A percentile compares a stretch with the other conserved stretches of the same genome.
phyloP scores from a whole-genome alignment of 2,888 invertebrate species.

The Hydrotaea cyrtoneurina region DNA sequence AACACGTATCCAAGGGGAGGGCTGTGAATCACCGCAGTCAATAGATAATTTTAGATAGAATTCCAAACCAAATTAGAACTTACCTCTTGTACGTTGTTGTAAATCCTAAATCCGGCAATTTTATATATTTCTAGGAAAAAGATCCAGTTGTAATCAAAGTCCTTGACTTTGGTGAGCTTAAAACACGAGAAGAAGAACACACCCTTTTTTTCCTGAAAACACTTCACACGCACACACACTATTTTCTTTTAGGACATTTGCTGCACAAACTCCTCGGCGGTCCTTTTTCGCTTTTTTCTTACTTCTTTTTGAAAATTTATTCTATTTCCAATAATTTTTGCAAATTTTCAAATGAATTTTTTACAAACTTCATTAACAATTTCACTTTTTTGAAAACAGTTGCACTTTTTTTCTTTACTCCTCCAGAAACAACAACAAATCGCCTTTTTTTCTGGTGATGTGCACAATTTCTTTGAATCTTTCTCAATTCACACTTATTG shows the following conservation, averaged over 20 bases:
- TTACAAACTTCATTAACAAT: not conserved
- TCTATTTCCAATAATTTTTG: not conserved
- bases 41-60: not conserved
- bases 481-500: too few species aligned
- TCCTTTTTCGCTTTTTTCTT: constrained; percentile 14
- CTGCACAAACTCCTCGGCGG: too few species aligned
- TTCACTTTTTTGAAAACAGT: constrained; percentile 28
- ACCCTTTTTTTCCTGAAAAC: constrained; percentile 55
- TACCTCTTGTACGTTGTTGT: too few species aligned
- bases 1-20: constrained; percentile 25
- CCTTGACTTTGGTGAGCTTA: constrained; percentile 60
- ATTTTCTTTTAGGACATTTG: constrained; percentile 34
- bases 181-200: constrained; percentile 49
- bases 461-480: too few species aligned
- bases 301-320: not conserved
- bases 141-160: constrained; percentile 32
- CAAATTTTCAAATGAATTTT: not conserved
- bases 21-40: not conserved
- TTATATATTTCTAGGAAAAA: too few species aligned
- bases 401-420: constrained; percentile 46
- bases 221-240: not conserved
- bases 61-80: not conserved
- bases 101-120: not conserved
- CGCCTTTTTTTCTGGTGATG: too few species aligned
- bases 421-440: not conserved